Evolutionary conservation across 1,140 invertebrate species (phyloP), one percentile per base, ranked within the genome.

Genomic region (Drosophila hydei): DNA sequence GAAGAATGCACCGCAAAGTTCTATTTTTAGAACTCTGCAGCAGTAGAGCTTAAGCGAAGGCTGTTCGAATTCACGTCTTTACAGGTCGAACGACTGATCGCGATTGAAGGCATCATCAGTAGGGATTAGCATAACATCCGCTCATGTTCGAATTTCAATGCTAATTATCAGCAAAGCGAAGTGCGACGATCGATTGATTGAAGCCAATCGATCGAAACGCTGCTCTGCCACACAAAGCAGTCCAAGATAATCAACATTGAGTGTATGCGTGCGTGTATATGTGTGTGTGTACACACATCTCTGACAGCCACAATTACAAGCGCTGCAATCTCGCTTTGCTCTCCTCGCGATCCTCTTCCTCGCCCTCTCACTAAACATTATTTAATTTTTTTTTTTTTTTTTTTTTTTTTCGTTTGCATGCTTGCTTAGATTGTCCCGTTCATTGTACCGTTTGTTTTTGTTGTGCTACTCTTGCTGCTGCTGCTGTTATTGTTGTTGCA

Each of bases 401-500:
- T 11, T 1, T 4, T 23, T 23, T 4, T 23, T 2, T 4, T 23
- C 4, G 21, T 4, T 23, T 23, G 21, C 21, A 2, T 23, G 21
- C 30, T 27, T 33, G 25, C 21, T 19, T 58, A 25, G 38, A 19
- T 21, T 9, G 27, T 27, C 4, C 16, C 30, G 27, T 55, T 45
- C 23, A 21, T 42, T 56, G 19, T 45, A 30, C 25, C 48, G 23
- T 25, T 50, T 52, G 25, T 12, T n/a, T 16, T 30, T 27, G 43
- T 58, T 45, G 27, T 14, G 12, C n/a, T 40, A n/a, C 14, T 40
- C 19, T 16, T 50, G 51, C 42, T 52, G 19, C 9, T 19, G 25
- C 23, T 23, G 25, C 43, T 48, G 27, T 58, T 67, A 36, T 58
- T 68, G 50, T 40, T 54, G 51, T 30, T 59, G 25, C 38, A 55